Percentiles rank a stretch among this genome's conserved stretches.
Evolutionary conservation across 2,888 invertebrate genomes (phyloP).

Genomic region (Eupithecia tripunctaria): DNA sequence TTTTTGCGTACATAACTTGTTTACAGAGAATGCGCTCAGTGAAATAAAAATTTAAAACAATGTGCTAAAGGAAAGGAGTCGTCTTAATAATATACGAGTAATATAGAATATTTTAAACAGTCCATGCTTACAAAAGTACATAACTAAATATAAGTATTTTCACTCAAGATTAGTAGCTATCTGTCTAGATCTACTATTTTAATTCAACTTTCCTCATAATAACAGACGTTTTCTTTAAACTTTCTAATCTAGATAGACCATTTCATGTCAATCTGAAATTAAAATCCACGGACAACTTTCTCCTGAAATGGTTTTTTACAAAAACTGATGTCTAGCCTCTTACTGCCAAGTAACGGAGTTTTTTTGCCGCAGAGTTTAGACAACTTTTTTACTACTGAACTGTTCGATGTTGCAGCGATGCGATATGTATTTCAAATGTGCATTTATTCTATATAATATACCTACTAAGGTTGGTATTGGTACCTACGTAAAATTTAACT

Average conservation of each 20-base stretch:
- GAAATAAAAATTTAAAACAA: too few relatives aligned
- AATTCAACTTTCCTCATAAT: conserved; percentile 38
- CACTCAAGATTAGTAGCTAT: not conserved
- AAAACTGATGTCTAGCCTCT: conserved; percentile 32
- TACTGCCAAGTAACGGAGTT: conserved; percentile 54
- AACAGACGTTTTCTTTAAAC: conserved; percentile 33
- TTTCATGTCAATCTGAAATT: conserved; percentile 14
- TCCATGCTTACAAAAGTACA: too few relatives aligned
- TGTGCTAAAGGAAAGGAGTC: too few relatives aligned
- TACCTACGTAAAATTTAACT: too few relatives aligned
- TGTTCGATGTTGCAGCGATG: not conserved
- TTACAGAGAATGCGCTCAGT: too few relatives aligned
- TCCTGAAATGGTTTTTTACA: conserved; percentile 44
- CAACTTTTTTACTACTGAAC: not conserved
- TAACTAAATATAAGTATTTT: not conserved
- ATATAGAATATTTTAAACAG: too few relatives aligned
- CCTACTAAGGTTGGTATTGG: too few relatives aligned
- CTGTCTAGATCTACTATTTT: not conserved
- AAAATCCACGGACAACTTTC: conserved; percentile 36
- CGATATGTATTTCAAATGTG: not conserved
- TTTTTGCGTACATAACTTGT: too few relatives aligned
- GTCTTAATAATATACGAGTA: too few relatives aligned
- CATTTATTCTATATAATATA: not conserved
- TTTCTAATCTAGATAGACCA: conserved; percentile 20
- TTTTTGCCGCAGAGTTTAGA: not conserved